Percentiles rank a stretch among this genome's conserved stretches.
Conservation (phyloP, 2,113 vertebrate genomes). For the Sprattus sprattus region DNA sequence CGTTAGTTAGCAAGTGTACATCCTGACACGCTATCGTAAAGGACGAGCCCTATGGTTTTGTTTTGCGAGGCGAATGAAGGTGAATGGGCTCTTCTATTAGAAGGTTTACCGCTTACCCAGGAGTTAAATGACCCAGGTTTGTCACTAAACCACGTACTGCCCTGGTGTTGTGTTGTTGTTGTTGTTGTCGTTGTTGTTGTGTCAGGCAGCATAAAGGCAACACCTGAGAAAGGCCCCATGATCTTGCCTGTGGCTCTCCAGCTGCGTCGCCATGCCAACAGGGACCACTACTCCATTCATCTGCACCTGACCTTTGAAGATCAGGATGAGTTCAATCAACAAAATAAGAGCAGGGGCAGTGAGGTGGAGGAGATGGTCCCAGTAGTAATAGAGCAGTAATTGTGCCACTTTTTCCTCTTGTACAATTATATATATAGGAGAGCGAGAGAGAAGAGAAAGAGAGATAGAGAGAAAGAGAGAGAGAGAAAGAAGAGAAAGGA, state of each 20-base stretch:
- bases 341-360: not conserved
- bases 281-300: not conserved
- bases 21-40: too few species aligned
- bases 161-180: too few species aligned
- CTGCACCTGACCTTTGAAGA: conserved; percentile 11
- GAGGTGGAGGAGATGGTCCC: not conserved
- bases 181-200: too few species aligned
- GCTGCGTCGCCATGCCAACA: not conserved
- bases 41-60: too few species aligned
- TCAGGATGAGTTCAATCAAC: conserved; percentile 12
- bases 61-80: too few species aligned
- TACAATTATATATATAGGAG: not conserved
- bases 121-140: too few species aligned
- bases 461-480: not conserved
- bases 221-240: not conserved
- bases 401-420: not conserved
- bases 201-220: too few species aligned
- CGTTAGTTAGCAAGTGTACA: too few species aligned
- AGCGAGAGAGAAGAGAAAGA: not conserved
- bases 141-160: too few species aligned
- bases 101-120: too few species aligned
- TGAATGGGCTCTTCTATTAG: too few species aligned
- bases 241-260: not conserved
- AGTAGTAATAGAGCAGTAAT: not conserved
- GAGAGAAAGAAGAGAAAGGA: not conserved